These are phyloP conservation scores for Leucania comma DNA, from an alignment of 2,888 invertebrate genomes.

Conservation along the genomic window DNA sequence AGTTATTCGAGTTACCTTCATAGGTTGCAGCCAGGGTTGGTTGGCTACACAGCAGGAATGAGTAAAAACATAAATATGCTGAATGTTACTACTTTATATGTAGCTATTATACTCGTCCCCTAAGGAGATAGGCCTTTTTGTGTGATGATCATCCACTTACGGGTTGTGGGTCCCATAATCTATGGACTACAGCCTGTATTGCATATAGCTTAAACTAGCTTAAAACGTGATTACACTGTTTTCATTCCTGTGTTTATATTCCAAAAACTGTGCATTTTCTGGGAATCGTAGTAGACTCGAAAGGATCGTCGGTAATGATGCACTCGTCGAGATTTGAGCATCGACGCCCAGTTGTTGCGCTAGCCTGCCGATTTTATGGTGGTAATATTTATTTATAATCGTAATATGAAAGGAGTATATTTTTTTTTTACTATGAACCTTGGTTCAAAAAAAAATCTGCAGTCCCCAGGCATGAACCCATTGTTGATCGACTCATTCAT, in stretches of 20 bases:
- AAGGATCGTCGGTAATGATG: no score
- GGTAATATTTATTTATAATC: no score
- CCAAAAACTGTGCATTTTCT: not conserved
- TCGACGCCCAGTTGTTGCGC: no score
- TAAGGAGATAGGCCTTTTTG: not conserved
- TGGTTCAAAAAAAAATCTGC: no score
- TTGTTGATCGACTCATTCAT: no score
- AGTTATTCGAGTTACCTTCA: constrained; percentile 38
- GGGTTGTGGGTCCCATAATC: not conserved
- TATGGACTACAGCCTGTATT: not conserved
- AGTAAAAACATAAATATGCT: constrained; percentile 1
- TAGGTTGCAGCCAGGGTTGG: constrained; percentile 10
- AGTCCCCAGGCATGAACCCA: no score
- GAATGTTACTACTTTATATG: constrained; percentile 10
- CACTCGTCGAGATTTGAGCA: no score
- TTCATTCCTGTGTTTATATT: not conserved
- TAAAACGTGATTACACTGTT: no score
- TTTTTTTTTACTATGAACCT: no score
- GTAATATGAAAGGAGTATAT: no score
- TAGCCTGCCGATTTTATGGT: no score
- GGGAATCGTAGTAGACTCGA: not conserved
- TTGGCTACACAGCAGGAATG: constrained; percentile 1
- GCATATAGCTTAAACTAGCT: not conserved
- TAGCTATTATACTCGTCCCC: not conserved
- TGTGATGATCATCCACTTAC: not conserved